These are phyloP conservation scores for Yoshiicerus persimilis DNA, from an alignment of 1,140 invertebrate species.

Conservation along the genomic window DNA sequence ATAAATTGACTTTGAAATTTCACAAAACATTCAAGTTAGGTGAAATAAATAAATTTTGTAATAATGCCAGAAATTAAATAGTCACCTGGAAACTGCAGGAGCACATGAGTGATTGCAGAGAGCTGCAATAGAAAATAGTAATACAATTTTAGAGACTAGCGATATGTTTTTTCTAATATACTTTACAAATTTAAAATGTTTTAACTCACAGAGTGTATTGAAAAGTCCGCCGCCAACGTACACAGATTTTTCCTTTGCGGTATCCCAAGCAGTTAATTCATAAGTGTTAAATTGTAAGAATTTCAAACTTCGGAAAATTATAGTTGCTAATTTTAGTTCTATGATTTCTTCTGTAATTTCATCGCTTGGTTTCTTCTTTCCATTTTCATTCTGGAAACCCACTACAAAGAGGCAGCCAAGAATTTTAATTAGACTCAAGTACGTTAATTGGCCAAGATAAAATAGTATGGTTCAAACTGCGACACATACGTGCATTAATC, in stretches of 20 bases:
- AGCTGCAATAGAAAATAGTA: slow-evolving; percentile 59
- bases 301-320: slow-evolving; percentile 78
- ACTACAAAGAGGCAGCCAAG: no score
- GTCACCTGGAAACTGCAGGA: slow-evolving; percentile 77
- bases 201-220: slow-evolving; percentile 60
- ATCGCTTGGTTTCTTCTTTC: neutral
- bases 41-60: neutral
- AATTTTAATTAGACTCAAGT: no score
- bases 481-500: no score
- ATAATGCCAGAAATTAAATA: neutral
- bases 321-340: slow-evolving; percentile 61
- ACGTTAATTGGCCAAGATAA: no score
- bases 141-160: no score
- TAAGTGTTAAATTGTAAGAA: slow-evolving; percentile 89
- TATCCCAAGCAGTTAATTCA: slow-evolving; percentile 71
- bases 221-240: slow-evolving; percentile 79
- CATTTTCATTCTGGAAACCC: neutral
- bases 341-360: neutral
- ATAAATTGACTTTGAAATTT: no score
- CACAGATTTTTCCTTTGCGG: slow-evolving; percentile 28
- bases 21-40: neutral
- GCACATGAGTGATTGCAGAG: slow-evolving; percentile 93
- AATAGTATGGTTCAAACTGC: no score
- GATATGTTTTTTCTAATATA: no score
- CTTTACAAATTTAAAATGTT: no score